Conservation (phyloP, 2,797 vertebrate species). For the Thaleichthys pacificus region DNA sequence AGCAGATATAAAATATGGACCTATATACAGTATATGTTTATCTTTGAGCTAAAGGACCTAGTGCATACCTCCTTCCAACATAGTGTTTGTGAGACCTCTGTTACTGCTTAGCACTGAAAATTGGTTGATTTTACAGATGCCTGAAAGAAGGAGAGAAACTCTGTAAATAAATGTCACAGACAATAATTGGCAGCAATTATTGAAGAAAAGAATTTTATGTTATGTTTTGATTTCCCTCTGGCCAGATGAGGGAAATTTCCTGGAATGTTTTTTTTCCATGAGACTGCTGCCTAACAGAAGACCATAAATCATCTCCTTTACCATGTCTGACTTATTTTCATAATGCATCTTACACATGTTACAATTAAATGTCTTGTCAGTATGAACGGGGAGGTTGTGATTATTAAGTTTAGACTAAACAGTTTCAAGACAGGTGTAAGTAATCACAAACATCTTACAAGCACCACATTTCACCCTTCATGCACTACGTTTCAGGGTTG, state of each 20-base stretch:
- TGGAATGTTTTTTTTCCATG: constrained; percentile 6
- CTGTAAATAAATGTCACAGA: constrained; percentile 40
- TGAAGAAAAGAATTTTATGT: constrained; percentile 44
- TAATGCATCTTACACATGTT: not conserved
- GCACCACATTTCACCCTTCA: no score
- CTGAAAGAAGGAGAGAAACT: not conserved
- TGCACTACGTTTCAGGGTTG: no score
- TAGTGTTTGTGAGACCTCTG: no score
- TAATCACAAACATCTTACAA: no score
- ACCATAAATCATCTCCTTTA: not conserved
- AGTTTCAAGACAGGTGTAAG: no score
- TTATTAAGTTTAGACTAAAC: no score
- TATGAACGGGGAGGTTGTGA: no score
- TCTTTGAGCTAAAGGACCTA: no score
- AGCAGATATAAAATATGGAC: no score
- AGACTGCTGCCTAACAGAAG: not conserved
- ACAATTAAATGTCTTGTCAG: no score
- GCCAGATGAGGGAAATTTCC: constrained; percentile 47
- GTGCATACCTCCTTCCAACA: no score
- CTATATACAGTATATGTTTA: no score
- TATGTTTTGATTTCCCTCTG: constrained; percentile 47
- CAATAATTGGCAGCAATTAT: constrained; percentile 49
- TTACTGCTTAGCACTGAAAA: not conserved
- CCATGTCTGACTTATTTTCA: not conserved
- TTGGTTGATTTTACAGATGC: constrained; percentile 2